Evolutionary conservation across 2,888 invertebrate genomes (phyloP), one percentile per base, ranked within the genome.

Genomic region (Panopea generosa): DNA sequence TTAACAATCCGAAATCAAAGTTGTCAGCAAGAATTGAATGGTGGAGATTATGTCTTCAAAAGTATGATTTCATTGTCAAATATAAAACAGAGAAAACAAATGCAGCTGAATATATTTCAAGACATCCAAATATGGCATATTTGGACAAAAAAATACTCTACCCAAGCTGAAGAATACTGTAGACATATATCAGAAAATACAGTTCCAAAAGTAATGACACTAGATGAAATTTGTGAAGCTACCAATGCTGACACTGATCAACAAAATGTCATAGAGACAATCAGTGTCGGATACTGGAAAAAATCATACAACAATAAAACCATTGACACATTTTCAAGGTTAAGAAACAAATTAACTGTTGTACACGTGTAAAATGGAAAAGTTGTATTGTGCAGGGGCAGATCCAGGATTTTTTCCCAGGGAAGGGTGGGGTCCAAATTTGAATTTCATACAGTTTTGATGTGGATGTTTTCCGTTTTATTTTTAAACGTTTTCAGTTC

Each of bases 41-140:
- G 6, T 45, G 45, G 45, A 6, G 45, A 45, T 20, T 45, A 18
- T n/a, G 45, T 16, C 16, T 45, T 4, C 16, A 18, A 20, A 6
- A 6, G 16, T 45, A 45, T 16, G 6, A 45, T 16, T 45, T 29
- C 71, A 57, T 24, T 16, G 47, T 84, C 0, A 27, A 56, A 33
- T 81, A 86, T 57, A 47, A 53, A 24, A 82, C 84, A 22, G 84
- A 82, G 18, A 72, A 71, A 57, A 72, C 70, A 38, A 86, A 84
- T 63, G 75, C 81, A 45, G 82, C 86, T 29, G 84, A 86, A 59
- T 84, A 73, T 52, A 75, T 83, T 53, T 57, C 60, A 45, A 70
- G 79, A 47, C 83, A 86, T 20, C 84, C 85, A 33, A 70, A 80
- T 24, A 26, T n/a, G 18, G 9, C 11, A 60, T n/a, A 53, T 61